A percentile compares a stretch with the other conserved stretches of the same genome.
Evolutionary conservation across 2,113 vertebrate species (phyloP).

Genomic region (Hemiscyllium ocellatum): DNA sequence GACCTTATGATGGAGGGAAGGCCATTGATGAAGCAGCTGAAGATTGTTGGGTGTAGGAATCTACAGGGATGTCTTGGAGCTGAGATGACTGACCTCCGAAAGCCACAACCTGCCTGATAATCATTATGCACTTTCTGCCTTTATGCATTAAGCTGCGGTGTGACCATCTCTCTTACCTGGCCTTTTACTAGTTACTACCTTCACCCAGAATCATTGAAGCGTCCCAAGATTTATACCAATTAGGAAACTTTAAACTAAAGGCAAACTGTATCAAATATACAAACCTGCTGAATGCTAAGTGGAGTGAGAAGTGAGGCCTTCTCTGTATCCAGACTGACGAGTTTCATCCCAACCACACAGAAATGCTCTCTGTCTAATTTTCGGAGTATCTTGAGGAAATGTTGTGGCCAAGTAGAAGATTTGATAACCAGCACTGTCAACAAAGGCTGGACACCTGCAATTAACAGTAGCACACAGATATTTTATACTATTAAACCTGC

Average conservation of each 20-base stretch:
- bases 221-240: neutral
- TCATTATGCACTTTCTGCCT: too few relatives aligned
- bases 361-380: conserved; percentile 49
- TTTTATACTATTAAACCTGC: neutral
- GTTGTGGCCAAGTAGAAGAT: conserved; percentile 50
- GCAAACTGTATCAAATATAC: conserved; percentile 26
- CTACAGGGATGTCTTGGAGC: too few relatives aligned
- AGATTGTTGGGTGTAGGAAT: too few relatives aligned
- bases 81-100: too few relatives aligned
- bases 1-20: too few relatives aligned
- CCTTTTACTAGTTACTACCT: neutral
- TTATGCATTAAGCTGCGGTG: too few relatives aligned
- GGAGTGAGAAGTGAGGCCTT: conserved; percentile 43
- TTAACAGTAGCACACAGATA: neutral
- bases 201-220: neutral
- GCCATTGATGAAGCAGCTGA: too few relatives aligned
- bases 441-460: conserved; percentile 52
- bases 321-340: conserved; percentile 44
- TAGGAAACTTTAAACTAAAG: neutral
- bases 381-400: conserved; percentile 47
- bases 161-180: too few relatives aligned
- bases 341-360: conserved; percentile 53
- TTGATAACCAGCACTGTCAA: conserved; percentile 58
- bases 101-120: too few relatives aligned
- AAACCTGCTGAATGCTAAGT: conserved; percentile 44